Evolutionary conservation across 1,140 invertebrate species (phyloP), one percentile per base, ranked within the genome.

Genomic region (Cotesia vestalis): DNA sequence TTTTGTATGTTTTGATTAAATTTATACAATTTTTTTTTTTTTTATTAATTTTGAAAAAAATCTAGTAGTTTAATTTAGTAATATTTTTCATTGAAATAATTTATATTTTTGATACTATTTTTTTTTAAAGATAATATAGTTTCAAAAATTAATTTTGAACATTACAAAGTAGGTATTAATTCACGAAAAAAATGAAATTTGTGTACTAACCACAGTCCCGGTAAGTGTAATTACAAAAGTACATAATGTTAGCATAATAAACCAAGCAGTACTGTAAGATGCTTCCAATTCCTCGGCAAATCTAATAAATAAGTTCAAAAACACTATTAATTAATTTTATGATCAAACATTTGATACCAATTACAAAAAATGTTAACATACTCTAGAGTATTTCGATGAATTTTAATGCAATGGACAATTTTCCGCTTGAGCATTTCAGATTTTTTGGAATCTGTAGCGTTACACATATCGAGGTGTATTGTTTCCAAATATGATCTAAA

Each of bases 141-240:
- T 27, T 27, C 27, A 27, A 27, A 27, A 27, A 27, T 27, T 27
- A 27, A 27, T 27, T 27, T 27, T 27, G 27, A 27, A 27, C 27
- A 27, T 27, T 27, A 27, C 27, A 27, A 27, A 27, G 14, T 5
- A 8, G n/a, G 27, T 75, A 40, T 3, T 67, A 72, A 51, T 51
- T 1, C 8, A 3, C 1, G 12, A 51, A 51, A 51, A n/a, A 51
- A 1, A 38, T 68, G 72, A 69, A 71, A 71, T 14, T 69, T 8
- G 3, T 55, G 34, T 59, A 68, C 70, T 38, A 27, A 66, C 69
- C 52, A 64, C 62, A 20, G 64, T 71, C 20, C 69, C 69, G 11
- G 69, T 71, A 2, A 64, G 9, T n/a, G 69, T 66, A 17, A 71
- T 71, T n/a, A 71, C 52, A 11, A 40, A 36, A 9, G 36, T 53